These are phyloP conservation scores for Henricia sp. DNA, from an alignment of 53 echinoderm and acorn worm species.

Conservation along the genomic window DNA sequence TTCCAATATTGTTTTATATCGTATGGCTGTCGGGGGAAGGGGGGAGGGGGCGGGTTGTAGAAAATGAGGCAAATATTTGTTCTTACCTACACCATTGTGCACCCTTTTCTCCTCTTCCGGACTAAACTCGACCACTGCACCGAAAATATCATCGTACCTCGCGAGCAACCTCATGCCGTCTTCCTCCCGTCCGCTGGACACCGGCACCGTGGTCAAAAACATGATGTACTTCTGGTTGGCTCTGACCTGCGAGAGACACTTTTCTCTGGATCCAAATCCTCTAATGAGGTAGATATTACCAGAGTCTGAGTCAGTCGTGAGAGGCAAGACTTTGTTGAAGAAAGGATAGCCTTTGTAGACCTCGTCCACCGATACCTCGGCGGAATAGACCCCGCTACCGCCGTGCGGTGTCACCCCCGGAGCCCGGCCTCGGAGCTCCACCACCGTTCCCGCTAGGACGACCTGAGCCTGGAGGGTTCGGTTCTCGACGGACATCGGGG, in stretches of 20 bases:
- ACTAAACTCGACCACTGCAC: constrained; percentile 44
- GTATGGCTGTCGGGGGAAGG: too few species aligned
- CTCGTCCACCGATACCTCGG: constrained; percentile 39
- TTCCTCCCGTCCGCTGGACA: background rate
- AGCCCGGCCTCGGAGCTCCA: constrained; percentile 18
- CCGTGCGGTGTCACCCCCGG: constrained; percentile 31
- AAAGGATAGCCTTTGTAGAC: constrained; percentile 57
- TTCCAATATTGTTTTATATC: too few species aligned
- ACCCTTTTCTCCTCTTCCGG: constrained; percentile 28
- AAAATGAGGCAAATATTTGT: too few species aligned
- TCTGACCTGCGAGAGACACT: constrained; percentile 27
- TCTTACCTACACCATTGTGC: constrained; percentile 40
- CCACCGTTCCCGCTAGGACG: constrained; percentile 47
- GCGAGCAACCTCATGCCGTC: constrained; percentile 37
- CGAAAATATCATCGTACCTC: constrained; percentile 46
- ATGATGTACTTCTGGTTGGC: constrained; percentile 45
- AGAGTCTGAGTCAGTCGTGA: background rate
- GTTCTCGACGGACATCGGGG: constrained; percentile 42
- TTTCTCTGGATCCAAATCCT: constrained; percentile 43
- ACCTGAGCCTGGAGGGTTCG: constrained; percentile 33
- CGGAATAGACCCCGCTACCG: constrained; percentile 44
- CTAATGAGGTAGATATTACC: constrained; percentile 33
- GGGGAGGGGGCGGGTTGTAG: too few species aligned
- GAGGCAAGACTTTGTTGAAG: constrained; percentile 23
- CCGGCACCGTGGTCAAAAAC: constrained; percentile 43